phyloP scores from a whole-genome alignment of 1,140 invertebrate genomes.

The Neuroterus valhalla region DNA sequence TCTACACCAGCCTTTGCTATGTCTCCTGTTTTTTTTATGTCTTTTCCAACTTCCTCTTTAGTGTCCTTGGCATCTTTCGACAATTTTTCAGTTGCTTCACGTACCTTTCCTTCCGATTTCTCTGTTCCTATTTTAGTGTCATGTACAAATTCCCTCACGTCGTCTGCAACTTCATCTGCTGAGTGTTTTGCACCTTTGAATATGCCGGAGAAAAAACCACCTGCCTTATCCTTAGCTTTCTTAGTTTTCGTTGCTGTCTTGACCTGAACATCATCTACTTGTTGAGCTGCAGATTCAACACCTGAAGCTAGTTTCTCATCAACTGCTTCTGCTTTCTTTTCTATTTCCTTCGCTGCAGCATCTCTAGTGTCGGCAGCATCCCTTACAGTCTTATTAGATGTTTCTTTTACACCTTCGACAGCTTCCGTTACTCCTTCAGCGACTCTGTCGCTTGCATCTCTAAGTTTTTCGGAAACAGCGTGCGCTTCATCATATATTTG shows the following conservation, averaged over 20 bases:
- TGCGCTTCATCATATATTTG: not conserved
- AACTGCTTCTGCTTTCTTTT: constrained; percentile 40
- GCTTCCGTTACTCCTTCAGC: constrained; percentile 21
- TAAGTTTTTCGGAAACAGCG: not conserved
- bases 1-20: constrained; percentile 33
- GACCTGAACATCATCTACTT: constrained; percentile 8
- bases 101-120: constrained; percentile 55
- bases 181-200: constrained; percentile 64
- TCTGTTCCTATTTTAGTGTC: constrained; percentile 56
- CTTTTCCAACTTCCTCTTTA: constrained; percentile 10
- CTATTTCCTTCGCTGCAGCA: constrained; percentile 46
- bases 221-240: constrained; percentile 57
- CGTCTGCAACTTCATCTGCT: constrained; percentile 60
- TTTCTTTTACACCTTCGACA: no score
- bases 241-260: constrained; percentile 55
- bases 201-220: constrained; percentile 49
- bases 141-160: constrained; percentile 58
- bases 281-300: not conserved
- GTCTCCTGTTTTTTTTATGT: constrained; percentile 25
- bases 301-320: not conserved
- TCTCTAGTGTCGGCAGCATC: constrained; percentile 11
- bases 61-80: constrained; percentile 31
- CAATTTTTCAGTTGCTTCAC: constrained; percentile 11
- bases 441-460: constrained; percentile 40
- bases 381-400: not conserved